A percentile compares a stretch with the other conserved stretches of the same genome.
Evolutionary conservation across 2,888 invertebrate genomes (phyloP).

Genomic region (Celastrina argiolus): DNA sequence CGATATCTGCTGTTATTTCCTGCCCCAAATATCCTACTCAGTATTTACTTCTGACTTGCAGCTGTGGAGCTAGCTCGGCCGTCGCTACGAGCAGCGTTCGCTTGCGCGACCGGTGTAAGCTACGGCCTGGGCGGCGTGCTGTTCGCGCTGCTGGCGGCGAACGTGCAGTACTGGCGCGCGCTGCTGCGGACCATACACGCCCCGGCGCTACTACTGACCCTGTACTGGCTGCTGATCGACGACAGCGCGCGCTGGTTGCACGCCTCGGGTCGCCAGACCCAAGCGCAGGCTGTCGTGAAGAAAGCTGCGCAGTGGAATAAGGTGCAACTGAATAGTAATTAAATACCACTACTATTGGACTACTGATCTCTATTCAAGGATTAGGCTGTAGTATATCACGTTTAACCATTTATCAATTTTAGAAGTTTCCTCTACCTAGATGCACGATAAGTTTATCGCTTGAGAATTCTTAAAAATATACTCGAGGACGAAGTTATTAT

Average conservation of each 20-base stretch:
- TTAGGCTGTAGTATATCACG: no score
- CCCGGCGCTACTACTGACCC: conserved; percentile 81
- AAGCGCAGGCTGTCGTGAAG: conserved; percentile 77
- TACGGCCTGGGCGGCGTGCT: conserved; percentile 77
- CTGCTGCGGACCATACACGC: conserved; percentile 81
- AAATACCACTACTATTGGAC: no score
- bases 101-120: conserved; percentile 61
- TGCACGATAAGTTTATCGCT: no score
- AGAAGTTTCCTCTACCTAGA: no score
- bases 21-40: neutral
- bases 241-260: conserved; percentile 88
- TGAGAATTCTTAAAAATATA: no score
- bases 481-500: no score
- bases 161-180: conserved; percentile 81
- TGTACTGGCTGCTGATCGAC: conserved; percentile 82
- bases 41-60: conserved; percentile 31
- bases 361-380: no score
- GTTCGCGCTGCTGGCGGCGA: conserved; percentile 55
- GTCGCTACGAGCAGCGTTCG: conserved; percentile 58
- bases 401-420: no score
- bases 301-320: conserved; percentile 82
- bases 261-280: conserved; percentile 74
- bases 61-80: conserved; percentile 64
- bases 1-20: no score
- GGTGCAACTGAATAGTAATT: conserved; percentile 46